These are phyloP conservation scores for Drosophila chauvacae DNA, from an alignment of 1,140 invertebrate species.

Conservation along the genomic window DNA sequence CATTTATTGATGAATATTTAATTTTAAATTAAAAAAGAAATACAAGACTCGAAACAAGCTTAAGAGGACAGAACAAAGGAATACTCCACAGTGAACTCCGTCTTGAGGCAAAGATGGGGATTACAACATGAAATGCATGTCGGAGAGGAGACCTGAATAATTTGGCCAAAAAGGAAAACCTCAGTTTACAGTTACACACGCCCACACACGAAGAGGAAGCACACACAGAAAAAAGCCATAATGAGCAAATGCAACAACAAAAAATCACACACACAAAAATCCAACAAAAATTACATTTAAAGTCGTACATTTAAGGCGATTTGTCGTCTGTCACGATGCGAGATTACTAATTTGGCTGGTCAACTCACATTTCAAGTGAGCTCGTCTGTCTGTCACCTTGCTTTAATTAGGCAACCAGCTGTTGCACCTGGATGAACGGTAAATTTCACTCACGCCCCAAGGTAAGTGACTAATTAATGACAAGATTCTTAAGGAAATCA, in stretches of 20 bases:
- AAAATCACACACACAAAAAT: slow-evolving; percentile 8
- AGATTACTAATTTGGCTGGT: slow-evolving; percentile 60
- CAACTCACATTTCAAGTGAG: slow-evolving; percentile 44
- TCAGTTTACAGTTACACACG: slow-evolving; percentile 45
- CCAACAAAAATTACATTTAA: slow-evolving; percentile 41
- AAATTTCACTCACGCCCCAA: slow-evolving; percentile 6
- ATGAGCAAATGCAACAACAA: slow-evolving; percentile 8
- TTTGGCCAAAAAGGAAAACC: slow-evolving; percentile 29
- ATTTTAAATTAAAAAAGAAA: slow-evolving; percentile 28
- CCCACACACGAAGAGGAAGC: slow-evolving; percentile 49
- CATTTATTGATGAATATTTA: slow-evolving; percentile 65
- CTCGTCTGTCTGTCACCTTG: slow-evolving; percentile 26
- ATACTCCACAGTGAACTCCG: slow-evolving; percentile 18
- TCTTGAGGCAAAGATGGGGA: slow-evolving; percentile 26
- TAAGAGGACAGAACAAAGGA: slow-evolving; percentile 59
- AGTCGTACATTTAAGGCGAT: slow-evolving; percentile 69
- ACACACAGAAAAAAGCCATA: slow-evolving; percentile 5
- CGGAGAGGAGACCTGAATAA: slow-evolving; percentile 32
- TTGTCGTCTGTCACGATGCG: slow-evolving; percentile 64
- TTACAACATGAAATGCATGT: slow-evolving; percentile 27
- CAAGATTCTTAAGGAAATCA: slow-evolving; percentile 23
- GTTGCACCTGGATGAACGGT: slow-evolving; percentile 18
- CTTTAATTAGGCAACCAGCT: slow-evolving; percentile 52
- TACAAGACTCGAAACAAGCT: slow-evolving; percentile 23
- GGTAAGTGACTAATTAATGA: slow-evolving; percentile 48